Evolutionary conservation across 2,888 invertebrate genomes (phyloP).

Genomic region (Rotaria macrura): DNA sequence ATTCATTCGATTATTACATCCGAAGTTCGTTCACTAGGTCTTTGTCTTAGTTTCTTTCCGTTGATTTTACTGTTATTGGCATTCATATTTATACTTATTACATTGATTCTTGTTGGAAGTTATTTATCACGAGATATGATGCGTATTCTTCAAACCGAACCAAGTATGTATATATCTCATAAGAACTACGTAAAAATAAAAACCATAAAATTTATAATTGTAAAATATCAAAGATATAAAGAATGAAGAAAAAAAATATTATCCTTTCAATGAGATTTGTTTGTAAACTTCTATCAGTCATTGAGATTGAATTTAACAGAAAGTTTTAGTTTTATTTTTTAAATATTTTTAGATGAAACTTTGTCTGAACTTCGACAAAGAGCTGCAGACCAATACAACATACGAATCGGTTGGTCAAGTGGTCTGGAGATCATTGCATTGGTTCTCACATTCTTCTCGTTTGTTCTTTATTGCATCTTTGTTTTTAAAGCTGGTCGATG

Average conservation of each 20-base stretch:
- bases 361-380: neutral
- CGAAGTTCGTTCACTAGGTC: neutral
- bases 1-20: slow-evolving; percentile 9
- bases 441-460: neutral
- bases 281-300: too few relatives aligned
- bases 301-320: too few relatives aligned
- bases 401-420: neutral
- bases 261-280: too few relatives aligned
- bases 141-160: neutral
- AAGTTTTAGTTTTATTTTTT: too few relatives aligned
- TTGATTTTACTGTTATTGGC: neutral
- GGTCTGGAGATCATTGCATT: neutral
- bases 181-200: too few relatives aligned
- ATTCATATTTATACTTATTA: neutral
- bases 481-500: neutral
- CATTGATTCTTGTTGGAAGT: slow-evolving; percentile 2
- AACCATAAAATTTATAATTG: too few relatives aligned
- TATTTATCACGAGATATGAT: neutral
- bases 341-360: too few relatives aligned
- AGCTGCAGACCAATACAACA: neutral
- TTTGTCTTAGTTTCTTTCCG: neutral
- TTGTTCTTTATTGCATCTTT: neutral
- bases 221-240: too few relatives aligned
- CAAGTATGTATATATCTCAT: neutral
- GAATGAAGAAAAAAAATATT: too few relatives aligned